Conservation (phyloP, 2,797 vertebrate genomes). For the Sebastes hubbsi region DNA sequence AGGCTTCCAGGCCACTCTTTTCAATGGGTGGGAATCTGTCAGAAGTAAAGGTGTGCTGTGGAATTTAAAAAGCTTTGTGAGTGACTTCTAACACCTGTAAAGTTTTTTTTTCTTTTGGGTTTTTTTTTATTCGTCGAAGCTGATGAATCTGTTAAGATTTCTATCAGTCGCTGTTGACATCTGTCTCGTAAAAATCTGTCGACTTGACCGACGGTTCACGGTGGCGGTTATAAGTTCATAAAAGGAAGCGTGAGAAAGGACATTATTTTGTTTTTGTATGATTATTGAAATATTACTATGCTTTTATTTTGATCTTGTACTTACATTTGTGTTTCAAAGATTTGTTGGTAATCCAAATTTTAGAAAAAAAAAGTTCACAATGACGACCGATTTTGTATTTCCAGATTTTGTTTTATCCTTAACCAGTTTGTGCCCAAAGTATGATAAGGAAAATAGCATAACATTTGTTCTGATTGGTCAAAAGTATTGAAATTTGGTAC, state of each 20-base stretch:
- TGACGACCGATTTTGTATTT: not conserved
- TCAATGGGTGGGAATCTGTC: conserved; percentile 50
- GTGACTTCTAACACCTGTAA: conserved; percentile 24
- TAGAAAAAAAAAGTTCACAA: not conserved
- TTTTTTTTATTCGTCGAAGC: not conserved
- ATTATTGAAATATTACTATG: not conserved
- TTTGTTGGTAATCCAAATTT: not conserved
- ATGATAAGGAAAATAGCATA: no score
- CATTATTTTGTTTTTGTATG: not conserved
- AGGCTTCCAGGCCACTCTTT: conserved; percentile 57
- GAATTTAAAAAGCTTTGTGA: conserved; percentile 52
- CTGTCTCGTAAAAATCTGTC: not conserved
- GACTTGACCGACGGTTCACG: not conserved
- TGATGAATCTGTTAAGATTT: conserved; percentile 13
- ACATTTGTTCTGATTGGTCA: fast-evolving
- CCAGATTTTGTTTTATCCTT: not conserved
- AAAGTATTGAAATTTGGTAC: no score
- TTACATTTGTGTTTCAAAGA: not conserved
- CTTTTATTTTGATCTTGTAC: not conserved
- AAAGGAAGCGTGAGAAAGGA: not conserved
- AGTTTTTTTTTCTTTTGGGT: not conserved
- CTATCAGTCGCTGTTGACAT: not conserved
- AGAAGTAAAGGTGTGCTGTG: conserved; percentile 56
- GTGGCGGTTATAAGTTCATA: not conserved
- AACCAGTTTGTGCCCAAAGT: no score